phyloP scores from a whole-genome alignment of 1,140 invertebrate genomes.

The Drosophila insularis region DNA sequence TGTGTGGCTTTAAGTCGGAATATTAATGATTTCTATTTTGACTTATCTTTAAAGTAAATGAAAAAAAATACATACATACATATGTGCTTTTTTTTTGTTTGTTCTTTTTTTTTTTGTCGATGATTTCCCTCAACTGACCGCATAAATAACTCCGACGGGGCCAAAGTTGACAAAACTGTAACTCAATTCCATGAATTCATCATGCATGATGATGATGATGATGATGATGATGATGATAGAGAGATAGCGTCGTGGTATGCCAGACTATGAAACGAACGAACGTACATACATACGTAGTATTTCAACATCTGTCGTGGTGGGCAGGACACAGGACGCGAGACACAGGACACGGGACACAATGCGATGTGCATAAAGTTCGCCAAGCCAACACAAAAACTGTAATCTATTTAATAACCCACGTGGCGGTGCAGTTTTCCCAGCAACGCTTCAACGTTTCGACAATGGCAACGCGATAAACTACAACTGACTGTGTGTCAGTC shows the following conservation, averaged over 20 bases:
- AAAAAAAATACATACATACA: not conserved
- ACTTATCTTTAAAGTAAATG: not conserved
- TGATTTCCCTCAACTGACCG: constrained; percentile 9
- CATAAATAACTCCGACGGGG: constrained; percentile 34
- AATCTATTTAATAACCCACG: constrained; percentile 78
- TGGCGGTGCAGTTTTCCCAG: constrained; percentile 31
- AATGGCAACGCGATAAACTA: constrained; percentile 57
- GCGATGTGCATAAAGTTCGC: constrained; percentile 48
- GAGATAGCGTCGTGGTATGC: constrained; percentile 12
- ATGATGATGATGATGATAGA: constrained; percentile 14
- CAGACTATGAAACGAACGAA: constrained; percentile 1
- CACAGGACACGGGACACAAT: constrained; percentile 1
- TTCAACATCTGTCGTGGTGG: not conserved
- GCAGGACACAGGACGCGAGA: not conserved
- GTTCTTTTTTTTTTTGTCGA: not conserved
- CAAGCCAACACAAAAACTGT: constrained; percentile 55
- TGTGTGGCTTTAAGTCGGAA: not conserved
- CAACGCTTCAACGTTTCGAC: constrained; percentile 28
- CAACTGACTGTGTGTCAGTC: constrained; percentile 25
- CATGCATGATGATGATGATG: constrained; percentile 51
- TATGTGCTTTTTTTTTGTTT: constrained; percentile 4
- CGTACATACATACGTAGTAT: not conserved
- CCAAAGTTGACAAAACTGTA: constrained; percentile 58
- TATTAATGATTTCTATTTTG: not conserved
- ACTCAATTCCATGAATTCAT: constrained; percentile 57